Conservation (phyloP, 2,797 vertebrate genomes). For the Neosilurus mollespiculum region DNA sequence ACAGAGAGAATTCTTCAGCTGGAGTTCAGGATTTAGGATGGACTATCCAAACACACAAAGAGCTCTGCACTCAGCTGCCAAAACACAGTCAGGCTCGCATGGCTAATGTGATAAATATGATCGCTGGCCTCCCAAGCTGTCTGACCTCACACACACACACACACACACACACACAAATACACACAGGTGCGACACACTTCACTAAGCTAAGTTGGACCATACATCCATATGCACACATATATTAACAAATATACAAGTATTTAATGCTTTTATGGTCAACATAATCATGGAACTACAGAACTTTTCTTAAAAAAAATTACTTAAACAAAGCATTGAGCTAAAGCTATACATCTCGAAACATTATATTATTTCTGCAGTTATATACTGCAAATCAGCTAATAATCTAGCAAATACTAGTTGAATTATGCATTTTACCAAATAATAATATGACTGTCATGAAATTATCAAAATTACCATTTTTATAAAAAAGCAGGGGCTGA, state of each 20-base stretch:
- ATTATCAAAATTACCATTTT: too few relatives aligned
- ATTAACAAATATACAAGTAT: slow-evolving; percentile 11
- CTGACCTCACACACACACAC: slow-evolving; percentile 30
- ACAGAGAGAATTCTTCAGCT: slow-evolving; percentile 30
- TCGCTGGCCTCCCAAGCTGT: slow-evolving; percentile 35
- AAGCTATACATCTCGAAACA: not conserved
- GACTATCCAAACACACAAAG: slow-evolving; percentile 41
- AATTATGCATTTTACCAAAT: not conserved
- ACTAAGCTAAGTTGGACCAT: slow-evolving; percentile 14
- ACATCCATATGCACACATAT: not conserved
- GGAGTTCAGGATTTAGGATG: slow-evolving; percentile 19
- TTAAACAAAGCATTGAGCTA: not conserved
- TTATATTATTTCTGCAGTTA: not conserved
- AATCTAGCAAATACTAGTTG: not conserved
- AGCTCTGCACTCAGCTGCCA: slow-evolving; percentile 32
- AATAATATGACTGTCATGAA: too few relatives aligned
- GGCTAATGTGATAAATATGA: slow-evolving; percentile 50
- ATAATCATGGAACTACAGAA: not conserved
- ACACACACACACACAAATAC: slow-evolving; percentile 22
- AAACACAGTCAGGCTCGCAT: slow-evolving; percentile 31
- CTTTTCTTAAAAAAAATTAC: not conserved
- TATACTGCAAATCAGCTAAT: not conserved
- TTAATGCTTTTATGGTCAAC: slow-evolving; percentile 57
- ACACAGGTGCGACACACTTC: slow-evolving; percentile 36
- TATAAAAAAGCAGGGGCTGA: too few relatives aligned